Base-by-base conservation (phyloP, 2,888 invertebrate genomes). In the Caenorhabditis drosophilae region DNA sequence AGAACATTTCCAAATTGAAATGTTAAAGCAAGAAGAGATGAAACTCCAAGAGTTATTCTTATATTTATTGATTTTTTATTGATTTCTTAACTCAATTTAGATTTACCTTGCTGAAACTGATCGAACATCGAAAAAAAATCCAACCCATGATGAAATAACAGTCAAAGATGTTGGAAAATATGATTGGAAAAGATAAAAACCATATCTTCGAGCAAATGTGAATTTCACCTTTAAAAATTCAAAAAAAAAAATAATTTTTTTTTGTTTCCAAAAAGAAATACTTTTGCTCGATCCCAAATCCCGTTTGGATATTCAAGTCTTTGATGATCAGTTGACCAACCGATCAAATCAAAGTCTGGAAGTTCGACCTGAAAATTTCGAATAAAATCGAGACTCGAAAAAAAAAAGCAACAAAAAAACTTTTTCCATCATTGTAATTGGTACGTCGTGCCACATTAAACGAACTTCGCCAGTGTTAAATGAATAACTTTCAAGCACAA, bases 1-100 rank as follows among this genome's bases (percentile, higher is more conserved):
- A 82, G 67, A 6, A 83, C 83, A 54, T 81, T 83, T 51, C 83
- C 83, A 60, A 83, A 83, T 56, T 83, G 83, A 47, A 83, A 83
- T 20, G 83, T 83, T 36, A 83, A 60, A 22, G 83, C 82, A n/a
- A 83, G 68, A 12, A 83, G 74, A 7, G 79, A 77, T 6, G 79
- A 81, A 7, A 83, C 80, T 18, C 83, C 83, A 18, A 83, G 70
- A 15, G 81, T 83, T 48, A 83, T 83, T 50, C 80, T 76, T 47
- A 51, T 26, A 20, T 40, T 15, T 12, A 34, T 31, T 9, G 12
- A 31, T 9, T 9, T n/a, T n/a, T 2, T 12, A 31, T 31, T 9
- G 31, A 12, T 9, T 31, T 31, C n/a, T 44, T 4, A 25, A 15
- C 9, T 11, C 44, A 22, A 18, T 44, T 9, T 7, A 15, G 31